Evolutionary conservation across 2,888 invertebrate genomes (phyloP).

Genomic region (Polylopha cassiicola): DNA sequence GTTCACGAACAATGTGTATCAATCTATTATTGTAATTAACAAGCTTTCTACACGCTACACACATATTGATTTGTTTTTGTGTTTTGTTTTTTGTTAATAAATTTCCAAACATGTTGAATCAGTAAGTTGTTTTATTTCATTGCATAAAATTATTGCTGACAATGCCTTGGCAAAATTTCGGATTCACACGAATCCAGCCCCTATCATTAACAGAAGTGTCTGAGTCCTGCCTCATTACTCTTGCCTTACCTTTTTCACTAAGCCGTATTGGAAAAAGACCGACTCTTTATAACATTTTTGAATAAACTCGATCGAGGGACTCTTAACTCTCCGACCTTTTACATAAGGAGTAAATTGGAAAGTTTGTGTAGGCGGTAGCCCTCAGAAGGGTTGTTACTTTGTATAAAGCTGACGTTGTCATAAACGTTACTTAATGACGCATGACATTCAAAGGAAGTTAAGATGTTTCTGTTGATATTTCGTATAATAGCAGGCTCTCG

Average conservation of each 20-base stretch:
- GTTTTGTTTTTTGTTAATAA: too few species aligned
- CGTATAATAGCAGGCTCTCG: too few species aligned
- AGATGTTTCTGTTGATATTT: background rate
- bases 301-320: slow-evolving; percentile 27
- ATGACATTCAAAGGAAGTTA: slow-evolving; percentile 60
- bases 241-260: slow-evolving; percentile 40
- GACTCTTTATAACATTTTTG: slow-evolving; percentile 44
- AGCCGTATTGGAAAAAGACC: slow-evolving; percentile 46
- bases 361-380: slow-evolving; percentile 32
- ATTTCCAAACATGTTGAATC: too few species aligned
- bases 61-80: too few species aligned
- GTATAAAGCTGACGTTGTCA: slow-evolving; percentile 63
- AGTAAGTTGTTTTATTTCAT: too few species aligned
- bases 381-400: slow-evolving; percentile 63
- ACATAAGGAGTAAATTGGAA: slow-evolving; percentile 39
- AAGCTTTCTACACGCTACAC: too few species aligned
- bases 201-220: slow-evolving; percentile 37
- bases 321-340: slow-evolving; percentile 31
- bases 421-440: slow-evolving; percentile 68
- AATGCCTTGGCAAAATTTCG: too few species aligned
- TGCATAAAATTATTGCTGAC: too few species aligned
- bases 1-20: background rate
- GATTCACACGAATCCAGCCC: slow-evolving; percentile 20
- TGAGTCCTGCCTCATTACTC: slow-evolving; percentile 52
- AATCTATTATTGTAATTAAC: too few species aligned